Evolutionary conservation across 2,113 vertebrate genomes (phyloP), one percentile per base, ranked within the genome.

Genomic region (Gopherus flavomarginatus): DNA sequence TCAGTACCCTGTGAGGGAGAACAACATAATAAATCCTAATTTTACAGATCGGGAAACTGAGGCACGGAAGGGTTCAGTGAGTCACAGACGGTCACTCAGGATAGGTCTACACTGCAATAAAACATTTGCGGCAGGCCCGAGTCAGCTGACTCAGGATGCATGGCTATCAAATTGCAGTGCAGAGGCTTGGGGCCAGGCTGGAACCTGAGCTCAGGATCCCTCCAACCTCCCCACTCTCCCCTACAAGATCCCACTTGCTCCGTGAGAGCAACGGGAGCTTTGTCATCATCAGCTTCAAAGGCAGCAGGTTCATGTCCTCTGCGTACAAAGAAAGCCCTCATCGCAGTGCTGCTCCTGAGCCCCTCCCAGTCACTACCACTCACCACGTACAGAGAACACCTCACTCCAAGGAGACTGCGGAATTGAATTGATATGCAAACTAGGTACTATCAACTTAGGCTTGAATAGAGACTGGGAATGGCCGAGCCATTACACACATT

Each of bases 191-290:
- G 16, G 7, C n/a, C 65, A n/a, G 31, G 31, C 65, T 17, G 16
- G 62, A 35, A 17, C 6, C 65, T n/a, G 65, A 69, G 35, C 35
- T n/a, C 14, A 9, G 4, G 11, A 11, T 4, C 4, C 14, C 62
- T n/a, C 16, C 31, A 57, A 27, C 35, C 65, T n/a, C 65, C 65
- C 2, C 62, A 3, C 62, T 13, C 26, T 59, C 27, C 57, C 54
- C 9, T 2, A 57, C 2, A 72, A 57, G 47, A 94, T 44, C 77
- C 95, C 85, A 79, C 96, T 80, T 91, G 72, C 53, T 92, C 27
- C 62, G 81, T 22, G 62, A 94, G 83, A 89, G 85, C 78, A 31
- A 83, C 4, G 29, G 62, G 83, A 95, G 81, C 54, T 85, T 94
- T 79, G 87, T 72, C 94, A 19, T 88, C 62, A 75, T 17, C 85